Percentiles rank a stretch among this genome's conserved stretches.
These are phyloP conservation scores for Pluvianellus socialis DNA, from an alignment of 2,113 vertebrate species.

Conservation along the genomic window DNA sequence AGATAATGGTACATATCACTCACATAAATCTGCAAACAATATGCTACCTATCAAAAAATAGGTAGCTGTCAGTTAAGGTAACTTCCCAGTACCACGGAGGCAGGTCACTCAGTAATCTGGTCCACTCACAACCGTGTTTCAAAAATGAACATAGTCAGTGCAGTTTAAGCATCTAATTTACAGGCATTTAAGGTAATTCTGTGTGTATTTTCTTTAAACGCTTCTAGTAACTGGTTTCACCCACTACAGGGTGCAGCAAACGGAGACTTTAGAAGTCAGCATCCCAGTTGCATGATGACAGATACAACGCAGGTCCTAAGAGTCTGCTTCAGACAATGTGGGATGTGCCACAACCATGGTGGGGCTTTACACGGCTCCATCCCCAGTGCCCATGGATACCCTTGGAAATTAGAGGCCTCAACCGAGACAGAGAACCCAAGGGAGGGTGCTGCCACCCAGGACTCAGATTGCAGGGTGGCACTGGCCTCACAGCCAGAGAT, in stretches of 20 bases:
- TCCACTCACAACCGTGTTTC: not conserved
- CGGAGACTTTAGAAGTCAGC: not conserved
- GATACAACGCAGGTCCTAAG: not conserved
- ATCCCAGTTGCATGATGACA: not conserved
- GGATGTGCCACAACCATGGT: not conserved
- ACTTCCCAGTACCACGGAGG: not conserved
- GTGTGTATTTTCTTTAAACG: not conserved
- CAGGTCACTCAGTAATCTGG: not conserved
- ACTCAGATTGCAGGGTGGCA: not conserved
- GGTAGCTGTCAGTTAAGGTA: not conserved
- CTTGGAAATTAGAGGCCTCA: not conserved
- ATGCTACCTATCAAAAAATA: not conserved
- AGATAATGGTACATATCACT: not conserved
- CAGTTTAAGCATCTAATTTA: not conserved
- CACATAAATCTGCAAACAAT: slow-evolving; percentile 16
- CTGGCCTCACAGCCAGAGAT: not conserved
- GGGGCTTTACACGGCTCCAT: not conserved
- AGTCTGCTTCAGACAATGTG: not conserved
- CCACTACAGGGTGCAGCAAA: not conserved
- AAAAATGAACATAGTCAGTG: not conserved
- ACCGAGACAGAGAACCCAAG: not conserved
- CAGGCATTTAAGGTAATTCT: not conserved
- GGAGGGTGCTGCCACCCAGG: not conserved
- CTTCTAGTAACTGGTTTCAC: not conserved
- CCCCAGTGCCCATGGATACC: not conserved